Conservation (phyloP, 1,140 invertebrate species). For the Adoxophyes honmai region DNA sequence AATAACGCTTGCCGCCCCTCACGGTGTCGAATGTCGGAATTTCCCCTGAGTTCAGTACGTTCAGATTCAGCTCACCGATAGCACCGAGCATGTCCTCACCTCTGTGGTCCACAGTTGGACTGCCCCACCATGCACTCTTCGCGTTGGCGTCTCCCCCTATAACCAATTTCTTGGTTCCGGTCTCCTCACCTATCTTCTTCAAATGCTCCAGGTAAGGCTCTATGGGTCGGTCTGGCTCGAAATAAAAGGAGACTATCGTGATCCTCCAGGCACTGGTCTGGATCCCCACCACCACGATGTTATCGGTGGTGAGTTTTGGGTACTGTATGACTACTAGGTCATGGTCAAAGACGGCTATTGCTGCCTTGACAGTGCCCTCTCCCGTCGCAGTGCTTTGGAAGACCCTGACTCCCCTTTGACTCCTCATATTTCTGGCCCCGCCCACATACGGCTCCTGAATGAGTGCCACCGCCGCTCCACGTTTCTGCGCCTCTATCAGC, state of each 20-base stretch:
- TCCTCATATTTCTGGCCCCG: neutral
- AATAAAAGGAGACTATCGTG: conserved; percentile 1
- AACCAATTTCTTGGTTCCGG: neutral
- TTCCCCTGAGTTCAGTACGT: conserved; percentile 16
- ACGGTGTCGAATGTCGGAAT: conserved; percentile 20
- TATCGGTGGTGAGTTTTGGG: conserved; percentile 15
- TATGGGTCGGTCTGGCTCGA: neutral
- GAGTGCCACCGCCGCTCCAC: neutral
- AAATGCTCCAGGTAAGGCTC: conserved; percentile 14
- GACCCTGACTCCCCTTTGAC: neutral
- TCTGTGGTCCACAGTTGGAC: neutral
- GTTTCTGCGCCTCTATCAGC: neutral
- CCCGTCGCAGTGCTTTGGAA: conserved; percentile 1
- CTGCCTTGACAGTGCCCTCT: conserved; percentile 14
- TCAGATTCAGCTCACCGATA: neutral
- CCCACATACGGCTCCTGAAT: conserved; percentile 23
- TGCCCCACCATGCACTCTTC: conserved; percentile 20
- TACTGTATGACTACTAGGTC: conserved; percentile 3
- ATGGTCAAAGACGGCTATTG: conserved; percentile 19
- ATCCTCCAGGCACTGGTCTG: conserved; percentile 7
- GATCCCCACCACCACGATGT: conserved; percentile 13
- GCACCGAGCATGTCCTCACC: neutral
- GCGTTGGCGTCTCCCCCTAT: conserved; percentile 20
- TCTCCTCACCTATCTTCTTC: neutral
- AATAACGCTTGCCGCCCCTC: conserved; percentile 7